Percentiles rank a stretch among this genome's conserved stretches.
Evolutionary conservation across 2,888 invertebrate species (phyloP).

Genomic region (Flexamia atlantica): DNA sequence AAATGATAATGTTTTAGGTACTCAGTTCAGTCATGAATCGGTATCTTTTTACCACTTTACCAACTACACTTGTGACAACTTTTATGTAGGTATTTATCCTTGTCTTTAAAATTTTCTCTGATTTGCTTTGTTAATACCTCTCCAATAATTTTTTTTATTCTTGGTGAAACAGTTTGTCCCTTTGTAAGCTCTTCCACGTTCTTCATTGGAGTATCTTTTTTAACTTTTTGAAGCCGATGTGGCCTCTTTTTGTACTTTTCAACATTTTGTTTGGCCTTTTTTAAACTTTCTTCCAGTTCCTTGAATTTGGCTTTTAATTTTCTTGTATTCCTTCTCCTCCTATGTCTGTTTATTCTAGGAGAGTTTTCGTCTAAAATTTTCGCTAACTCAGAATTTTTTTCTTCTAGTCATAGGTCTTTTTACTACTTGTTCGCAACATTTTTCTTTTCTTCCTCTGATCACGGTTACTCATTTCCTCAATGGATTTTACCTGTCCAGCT

Average conservation of each 20-base stretch:
- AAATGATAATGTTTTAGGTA: slow-evolving; percentile 45
- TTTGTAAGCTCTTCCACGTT: slow-evolving; percentile 42
- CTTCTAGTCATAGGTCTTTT: slow-evolving; percentile 36
- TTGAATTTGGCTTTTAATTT: slow-evolving; percentile 45
- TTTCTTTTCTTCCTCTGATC: slow-evolving; percentile 46
- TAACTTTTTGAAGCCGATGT: too few relatives aligned
- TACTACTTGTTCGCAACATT: slow-evolving; percentile 34
- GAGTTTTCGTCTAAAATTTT: slow-evolving; percentile 41
- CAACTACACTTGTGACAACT: too few relatives aligned
- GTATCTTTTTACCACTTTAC: too few relatives aligned
- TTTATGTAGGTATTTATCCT: too few relatives aligned
- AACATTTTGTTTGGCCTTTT: too few relatives aligned
- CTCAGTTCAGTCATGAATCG: too few relatives aligned
- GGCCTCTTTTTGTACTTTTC: slow-evolving; percentile 53
- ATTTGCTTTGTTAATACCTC: too few relatives aligned
- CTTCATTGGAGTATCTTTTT: too few relatives aligned
- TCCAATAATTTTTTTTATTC: slow-evolving; percentile 45
- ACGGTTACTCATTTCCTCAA: slow-evolving; percentile 28
- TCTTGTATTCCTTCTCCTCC: slow-evolving; percentile 40
- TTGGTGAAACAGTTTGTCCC: slow-evolving; percentile 40
- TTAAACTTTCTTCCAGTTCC: too few relatives aligned
- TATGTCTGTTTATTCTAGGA: slow-evolving; percentile 8
- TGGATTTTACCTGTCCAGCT: slow-evolving; percentile 43
- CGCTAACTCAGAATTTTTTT: slow-evolving; percentile 37
- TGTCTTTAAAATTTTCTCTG: too few relatives aligned